Evolutionary conservation across 2,888 invertebrate genomes (phyloP).

Genomic region (Malachius bipustulatus): DNA sequence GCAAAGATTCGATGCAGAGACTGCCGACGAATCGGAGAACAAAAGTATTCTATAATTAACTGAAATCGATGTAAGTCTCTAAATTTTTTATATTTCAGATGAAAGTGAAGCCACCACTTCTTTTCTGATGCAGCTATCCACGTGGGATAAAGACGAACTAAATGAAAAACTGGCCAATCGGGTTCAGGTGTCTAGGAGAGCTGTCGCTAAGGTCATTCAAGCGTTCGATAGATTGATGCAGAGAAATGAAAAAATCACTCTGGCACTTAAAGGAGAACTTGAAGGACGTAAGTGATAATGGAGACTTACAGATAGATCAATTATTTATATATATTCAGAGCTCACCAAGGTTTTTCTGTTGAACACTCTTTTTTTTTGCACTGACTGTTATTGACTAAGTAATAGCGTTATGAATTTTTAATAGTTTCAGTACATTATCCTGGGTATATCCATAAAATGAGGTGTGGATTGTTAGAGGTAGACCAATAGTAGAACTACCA

Average conservation of each 20-base stretch:
- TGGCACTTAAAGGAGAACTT: conserved; percentile 72
- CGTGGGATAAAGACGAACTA: conserved; percentile 95
- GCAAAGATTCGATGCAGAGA: conserved; percentile 95
- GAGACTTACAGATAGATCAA: too few species aligned
- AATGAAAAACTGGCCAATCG: conserved; percentile 92
- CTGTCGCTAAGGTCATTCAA: conserved; percentile 92
- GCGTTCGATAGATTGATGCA: conserved; percentile 93
- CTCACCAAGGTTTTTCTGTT: too few species aligned
- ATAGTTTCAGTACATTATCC: too few species aligned
- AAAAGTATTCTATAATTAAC: conserved; percentile 52
- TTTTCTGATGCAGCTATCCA: conserved; percentile 88
- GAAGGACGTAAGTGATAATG: conserved; percentile 55
- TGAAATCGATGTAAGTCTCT: conserved; percentile 6
- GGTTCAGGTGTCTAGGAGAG: conserved; percentile 91
- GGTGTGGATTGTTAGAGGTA: too few species aligned
- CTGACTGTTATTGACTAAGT: too few species aligned
- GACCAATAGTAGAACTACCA: too few species aligned
- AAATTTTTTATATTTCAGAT: conserved; percentile 44
- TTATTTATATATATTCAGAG: too few species aligned
- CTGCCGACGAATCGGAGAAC: conserved; percentile 90
- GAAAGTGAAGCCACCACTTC: conserved; percentile 94
- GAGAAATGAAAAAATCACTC: conserved; percentile 87
- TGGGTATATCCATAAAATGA: too few species aligned
- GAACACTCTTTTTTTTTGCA: too few species aligned
- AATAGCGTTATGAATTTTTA: too few species aligned